phyloP scores from a whole-genome alignment of 2,888 invertebrate genomes.

The Pycnomerus fuliginosus region DNA sequence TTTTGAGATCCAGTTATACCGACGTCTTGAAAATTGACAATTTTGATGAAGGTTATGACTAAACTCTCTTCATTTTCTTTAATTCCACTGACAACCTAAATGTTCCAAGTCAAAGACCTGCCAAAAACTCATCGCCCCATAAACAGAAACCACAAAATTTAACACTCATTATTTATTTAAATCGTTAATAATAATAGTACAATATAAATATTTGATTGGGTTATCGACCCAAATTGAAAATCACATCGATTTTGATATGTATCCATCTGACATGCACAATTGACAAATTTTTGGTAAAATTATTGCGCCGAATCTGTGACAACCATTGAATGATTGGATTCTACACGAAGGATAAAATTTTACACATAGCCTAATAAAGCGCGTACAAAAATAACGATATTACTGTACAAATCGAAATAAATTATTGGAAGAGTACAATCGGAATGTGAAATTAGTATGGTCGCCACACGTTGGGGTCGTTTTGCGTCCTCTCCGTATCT shows the following conservation, averaged over 20 bases:
- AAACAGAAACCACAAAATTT: neutral
- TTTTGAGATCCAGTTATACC: no score
- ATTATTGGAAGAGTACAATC: conserved; percentile 12
- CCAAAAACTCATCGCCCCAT: no score
- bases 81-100: no score
- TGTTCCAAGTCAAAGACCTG: no score
- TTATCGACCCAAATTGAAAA: conserved; percentile 15
- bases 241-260: conserved; percentile 38
- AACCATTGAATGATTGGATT: neutral
- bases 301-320: conserved; percentile 2
- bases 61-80: no score
- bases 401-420: conserved; percentile 16
- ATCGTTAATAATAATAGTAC: conserved; percentile 8
- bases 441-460: conserved; percentile 59
- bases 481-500: conserved; percentile 43
- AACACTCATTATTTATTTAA: conserved; percentile 20
- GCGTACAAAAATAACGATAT: conserved; percentile 22
- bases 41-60: no score
- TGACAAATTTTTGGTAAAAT: conserved; percentile 5
- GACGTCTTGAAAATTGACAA: no score
- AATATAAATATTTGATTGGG: conserved; percentile 18
- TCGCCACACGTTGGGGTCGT: conserved; percentile 68
- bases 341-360: conserved; percentile 3
- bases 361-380: conserved; percentile 15
- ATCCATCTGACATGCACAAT: conserved; percentile 14